Percentiles rank a stretch among this genome's conserved stretches.
These are phyloP conservation scores for Batillaria attramentaria DNA, from an alignment of 1,140 invertebrate genomes.

Conservation along the genomic window DNA sequence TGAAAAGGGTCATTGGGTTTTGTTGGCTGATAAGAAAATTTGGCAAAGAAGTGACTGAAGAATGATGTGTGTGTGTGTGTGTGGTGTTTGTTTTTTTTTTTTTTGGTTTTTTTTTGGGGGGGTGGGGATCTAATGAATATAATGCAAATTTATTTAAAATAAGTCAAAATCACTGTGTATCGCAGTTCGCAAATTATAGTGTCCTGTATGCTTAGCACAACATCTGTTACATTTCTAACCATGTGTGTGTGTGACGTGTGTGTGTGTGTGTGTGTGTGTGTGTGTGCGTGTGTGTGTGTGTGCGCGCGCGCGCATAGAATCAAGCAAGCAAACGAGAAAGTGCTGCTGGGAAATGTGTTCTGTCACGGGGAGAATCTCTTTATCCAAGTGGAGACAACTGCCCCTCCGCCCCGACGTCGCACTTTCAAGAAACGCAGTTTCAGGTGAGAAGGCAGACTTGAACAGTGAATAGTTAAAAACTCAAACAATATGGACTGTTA, in stretches of 20 bases:
- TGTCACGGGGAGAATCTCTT: conserved; percentile 77
- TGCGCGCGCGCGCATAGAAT: conserved; percentile 55
- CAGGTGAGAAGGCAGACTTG: conserved; percentile 45
- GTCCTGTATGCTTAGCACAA: too few relatives aligned
- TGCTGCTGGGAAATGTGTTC: conserved; percentile 75
- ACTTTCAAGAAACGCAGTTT: conserved; percentile 59
- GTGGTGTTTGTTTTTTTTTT: not conserved
- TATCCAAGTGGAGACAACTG: conserved; percentile 78
- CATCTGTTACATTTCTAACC: not conserved
- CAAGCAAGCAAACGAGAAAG: conserved; percentile 72
- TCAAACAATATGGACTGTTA: too few relatives aligned
- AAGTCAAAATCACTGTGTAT: too few relatives aligned
- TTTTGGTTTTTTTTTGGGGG: too few relatives aligned
- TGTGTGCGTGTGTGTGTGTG: not conserved
- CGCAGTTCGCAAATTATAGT: too few relatives aligned
- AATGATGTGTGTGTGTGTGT: not conserved
- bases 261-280: not conserved
- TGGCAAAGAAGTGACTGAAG: not conserved
- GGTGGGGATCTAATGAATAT: too few relatives aligned
- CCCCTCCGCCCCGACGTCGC: conserved; percentile 73
- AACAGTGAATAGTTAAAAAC: too few relatives aligned
- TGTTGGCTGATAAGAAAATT: not conserved
- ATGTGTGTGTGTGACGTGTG: not conserved
- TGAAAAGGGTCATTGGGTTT: not conserved
- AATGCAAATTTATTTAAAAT: too few relatives aligned